Conservation (phyloP, 2,888 invertebrate genomes). For the Spilarctia lutea region DNA sequence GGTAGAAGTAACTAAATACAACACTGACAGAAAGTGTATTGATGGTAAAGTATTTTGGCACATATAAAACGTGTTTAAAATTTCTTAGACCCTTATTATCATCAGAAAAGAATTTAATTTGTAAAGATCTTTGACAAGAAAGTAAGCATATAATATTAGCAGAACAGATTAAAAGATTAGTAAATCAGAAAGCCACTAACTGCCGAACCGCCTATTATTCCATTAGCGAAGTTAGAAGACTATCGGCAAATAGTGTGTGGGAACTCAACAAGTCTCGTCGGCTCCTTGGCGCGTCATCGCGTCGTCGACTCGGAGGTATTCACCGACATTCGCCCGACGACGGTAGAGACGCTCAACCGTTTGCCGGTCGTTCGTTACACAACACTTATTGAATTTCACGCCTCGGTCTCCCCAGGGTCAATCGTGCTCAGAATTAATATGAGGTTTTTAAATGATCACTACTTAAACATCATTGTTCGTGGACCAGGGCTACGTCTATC, state of each 20-base stretch:
- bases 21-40: background rate
- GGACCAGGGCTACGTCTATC: conserved; percentile 23
- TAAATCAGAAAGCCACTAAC: conserved; percentile 7
- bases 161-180: background rate
- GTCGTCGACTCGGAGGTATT: conserved; percentile 28
- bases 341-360: conserved; percentile 24
- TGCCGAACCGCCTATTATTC: conserved; percentile 23
- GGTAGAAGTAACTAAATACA: background rate
- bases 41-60: too few relatives aligned
- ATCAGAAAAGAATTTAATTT: background rate
- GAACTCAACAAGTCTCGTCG: conserved; percentile 59
- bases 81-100: background rate
- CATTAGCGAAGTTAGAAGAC: conserved; percentile 39
- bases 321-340: conserved; percentile 9
- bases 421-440: conserved; percentile 67
- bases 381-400: conserved; percentile 75
- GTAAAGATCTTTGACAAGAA: background rate
- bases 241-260: conserved; percentile 31
- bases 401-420: conserved; percentile 58
- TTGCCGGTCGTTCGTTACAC: conserved; percentile 58
- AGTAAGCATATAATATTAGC: background rate
- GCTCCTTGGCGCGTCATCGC: conserved; percentile 30
- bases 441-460: conserved; percentile 50
- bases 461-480: conserved; percentile 41
- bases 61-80: background rate